Evolutionary conservation across 2,113 vertebrate species (phyloP).

Genomic region (Gambusia affinis): DNA sequence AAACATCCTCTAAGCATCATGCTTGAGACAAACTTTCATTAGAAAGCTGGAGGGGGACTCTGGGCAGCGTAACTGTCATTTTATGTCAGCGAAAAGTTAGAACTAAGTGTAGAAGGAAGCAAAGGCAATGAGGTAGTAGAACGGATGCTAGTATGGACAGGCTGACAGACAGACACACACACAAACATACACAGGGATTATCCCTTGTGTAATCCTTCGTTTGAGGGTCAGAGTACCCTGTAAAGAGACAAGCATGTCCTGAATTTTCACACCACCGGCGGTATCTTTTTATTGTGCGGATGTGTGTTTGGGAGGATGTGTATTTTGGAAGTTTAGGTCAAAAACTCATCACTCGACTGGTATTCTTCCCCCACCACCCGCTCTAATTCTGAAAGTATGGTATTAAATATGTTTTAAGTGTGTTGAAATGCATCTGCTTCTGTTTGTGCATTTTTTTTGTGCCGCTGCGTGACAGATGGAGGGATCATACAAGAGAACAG

Average conservation of each 20-base stretch:
- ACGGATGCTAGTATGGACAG: slow-evolving; percentile 24
- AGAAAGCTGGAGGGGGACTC: slow-evolving; percentile 6
- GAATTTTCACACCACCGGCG: slow-evolving; percentile 58
- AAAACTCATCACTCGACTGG: neutral
- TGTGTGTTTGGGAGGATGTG: neutral
- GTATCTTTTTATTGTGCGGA: neutral
- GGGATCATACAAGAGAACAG: slow-evolving; percentile 49
- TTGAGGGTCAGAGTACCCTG: slow-evolving; percentile 64
- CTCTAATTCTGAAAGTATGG: neutral
- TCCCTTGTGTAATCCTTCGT: slow-evolving; percentile 73
- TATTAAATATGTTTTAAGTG: neutral
- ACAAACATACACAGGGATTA: slow-evolving; percentile 65
- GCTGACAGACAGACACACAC: slow-evolving; percentile 37
- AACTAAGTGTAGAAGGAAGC: slow-evolving; percentile 17
- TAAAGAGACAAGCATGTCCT: slow-evolving; percentile 50
- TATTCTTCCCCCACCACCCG: neutral
- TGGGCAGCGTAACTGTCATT: neutral
- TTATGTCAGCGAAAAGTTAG: neutral
- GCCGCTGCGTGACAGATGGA: slow-evolving; percentile 60
- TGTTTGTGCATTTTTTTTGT: neutral
- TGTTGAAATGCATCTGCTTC: neutral
- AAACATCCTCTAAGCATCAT: slow-evolving; percentile 27
- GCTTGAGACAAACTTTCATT: slow-evolving; percentile 29
- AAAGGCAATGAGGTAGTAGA: slow-evolving; percentile 5
- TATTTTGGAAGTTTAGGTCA: neutral